phyloP scores from a whole-genome alignment of 2,113 vertebrate species.

The Toxotes chatareus region DNA sequence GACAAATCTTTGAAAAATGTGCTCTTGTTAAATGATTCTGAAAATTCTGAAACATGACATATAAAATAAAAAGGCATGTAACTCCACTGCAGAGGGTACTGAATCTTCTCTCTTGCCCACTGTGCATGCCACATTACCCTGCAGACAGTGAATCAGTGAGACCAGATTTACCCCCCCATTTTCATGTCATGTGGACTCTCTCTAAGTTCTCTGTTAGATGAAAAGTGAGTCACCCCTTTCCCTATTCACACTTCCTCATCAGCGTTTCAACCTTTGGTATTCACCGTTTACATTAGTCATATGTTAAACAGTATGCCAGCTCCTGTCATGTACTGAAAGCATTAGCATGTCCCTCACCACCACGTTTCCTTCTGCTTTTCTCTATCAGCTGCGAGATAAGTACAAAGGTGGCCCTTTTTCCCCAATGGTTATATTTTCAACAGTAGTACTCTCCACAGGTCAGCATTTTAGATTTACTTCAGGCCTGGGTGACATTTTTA shows the following conservation, averaged over 20 bases:
- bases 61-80: not conserved
- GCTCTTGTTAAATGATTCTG: not conserved
- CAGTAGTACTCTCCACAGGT: not conserved
- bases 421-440: no score
- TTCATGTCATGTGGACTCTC: no score
- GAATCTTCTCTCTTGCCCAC: not conserved
- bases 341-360: not conserved
- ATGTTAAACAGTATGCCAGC: no score
- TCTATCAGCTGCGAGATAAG: not conserved
- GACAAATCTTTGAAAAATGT: not conserved
- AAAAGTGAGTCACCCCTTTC: no score
- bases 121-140: not conserved
- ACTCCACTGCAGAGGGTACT: not conserved
- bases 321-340: not conserved
- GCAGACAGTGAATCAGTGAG: not conserved
- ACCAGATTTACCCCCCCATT: not conserved
- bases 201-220: no score
- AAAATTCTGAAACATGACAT: not conserved
- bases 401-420: not conserved
- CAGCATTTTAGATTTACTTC: not conserved
- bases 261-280: no score
- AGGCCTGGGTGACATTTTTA: conserved; percentile 4
- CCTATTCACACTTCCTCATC: no score
- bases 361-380: not conserved
- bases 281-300: no score